phyloP scores from a whole-genome alignment of 1,140 invertebrate genomes.

The Yoshiicerus persimilis region DNA sequence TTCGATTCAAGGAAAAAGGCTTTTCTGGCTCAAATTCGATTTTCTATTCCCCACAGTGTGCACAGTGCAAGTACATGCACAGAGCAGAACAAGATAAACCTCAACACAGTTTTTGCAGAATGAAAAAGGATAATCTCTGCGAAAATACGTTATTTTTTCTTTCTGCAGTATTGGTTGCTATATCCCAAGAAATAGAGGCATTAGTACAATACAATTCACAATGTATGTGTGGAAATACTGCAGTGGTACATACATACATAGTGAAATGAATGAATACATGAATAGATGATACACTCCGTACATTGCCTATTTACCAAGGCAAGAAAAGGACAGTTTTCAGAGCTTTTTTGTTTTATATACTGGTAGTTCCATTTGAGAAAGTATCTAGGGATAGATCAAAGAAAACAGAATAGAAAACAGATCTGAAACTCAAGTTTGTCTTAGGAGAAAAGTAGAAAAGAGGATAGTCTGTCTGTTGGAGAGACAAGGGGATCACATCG shows the following conservation, averaged over 20 bases:
- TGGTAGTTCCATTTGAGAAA: not conserved
- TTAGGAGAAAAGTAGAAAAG: not conserved
- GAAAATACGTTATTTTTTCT: not conserved
- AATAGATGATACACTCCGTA: not conserved
- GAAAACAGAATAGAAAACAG: not conserved
- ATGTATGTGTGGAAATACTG: not conserved
- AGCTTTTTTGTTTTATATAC: not conserved
- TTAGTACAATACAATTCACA: too few species aligned
- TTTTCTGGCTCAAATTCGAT: not conserved
- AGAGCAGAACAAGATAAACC: not conserved
- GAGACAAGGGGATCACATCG: not conserved
- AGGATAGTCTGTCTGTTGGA: not conserved
- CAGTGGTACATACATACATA: not conserved
- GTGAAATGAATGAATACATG: not conserved
- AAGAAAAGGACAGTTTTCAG: not conserved
- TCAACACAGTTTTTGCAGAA: not conserved
- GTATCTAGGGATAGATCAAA: not conserved
- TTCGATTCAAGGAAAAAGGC: not conserved
- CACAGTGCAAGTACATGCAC: not conserved
- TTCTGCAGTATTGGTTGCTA: not conserved
- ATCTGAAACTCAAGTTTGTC: not conserved
- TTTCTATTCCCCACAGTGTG: not conserved
- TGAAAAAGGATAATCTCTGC: not conserved
- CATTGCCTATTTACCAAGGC: not conserved
- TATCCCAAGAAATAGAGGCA: too few species aligned